Percentiles rank a stretch among this genome's conserved stretches.
These are phyloP conservation scores for Cirrhinus mrigala DNA, from an alignment of 2,797 vertebrate species.

Conservation along the genomic window DNA sequence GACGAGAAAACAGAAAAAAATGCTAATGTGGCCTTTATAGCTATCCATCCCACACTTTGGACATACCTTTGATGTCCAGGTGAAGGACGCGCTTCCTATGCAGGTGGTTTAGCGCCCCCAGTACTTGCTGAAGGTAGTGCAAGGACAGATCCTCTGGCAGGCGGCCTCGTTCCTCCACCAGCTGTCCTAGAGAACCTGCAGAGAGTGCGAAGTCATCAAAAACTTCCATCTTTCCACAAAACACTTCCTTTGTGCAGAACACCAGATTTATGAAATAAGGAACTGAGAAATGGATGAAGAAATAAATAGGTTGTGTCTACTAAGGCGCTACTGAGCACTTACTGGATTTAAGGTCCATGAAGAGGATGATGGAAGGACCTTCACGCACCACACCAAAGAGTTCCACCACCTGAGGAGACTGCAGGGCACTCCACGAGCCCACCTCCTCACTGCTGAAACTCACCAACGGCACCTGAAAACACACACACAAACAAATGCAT, in stretches of 20 bases:
- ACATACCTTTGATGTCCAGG: constrained; percentile 94
- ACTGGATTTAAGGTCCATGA: constrained; percentile 95
- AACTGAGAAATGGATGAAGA: background rate
- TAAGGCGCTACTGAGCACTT: constrained; percentile 43
- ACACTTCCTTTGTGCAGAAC: background rate
- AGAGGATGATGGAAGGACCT: constrained; percentile 87
- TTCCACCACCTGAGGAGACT: constrained; percentile 87
- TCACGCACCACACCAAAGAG: constrained; percentile 94
- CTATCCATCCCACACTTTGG: background rate
- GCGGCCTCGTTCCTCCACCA: constrained; percentile 87
- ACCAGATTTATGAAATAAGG: background rate
- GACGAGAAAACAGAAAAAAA: background rate
- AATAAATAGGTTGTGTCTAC: background rate
- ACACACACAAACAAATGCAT: background rate
- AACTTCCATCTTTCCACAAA: background rate
- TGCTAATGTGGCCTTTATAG: background rate
- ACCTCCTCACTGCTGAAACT: constrained; percentile 92
- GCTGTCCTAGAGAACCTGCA: constrained; percentile 89
- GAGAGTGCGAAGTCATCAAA: constrained; percentile 32
- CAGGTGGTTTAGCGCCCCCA: constrained; percentile 88
- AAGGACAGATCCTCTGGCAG: constrained; percentile 92
- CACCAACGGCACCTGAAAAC: constrained; percentile 83
- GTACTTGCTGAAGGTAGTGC: constrained; percentile 87
- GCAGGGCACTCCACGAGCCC: constrained; percentile 87
- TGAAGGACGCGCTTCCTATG: constrained; percentile 86